Conservation (phyloP, 2,113 vertebrate genomes). For the Arvicanthis niloticus region DNA sequence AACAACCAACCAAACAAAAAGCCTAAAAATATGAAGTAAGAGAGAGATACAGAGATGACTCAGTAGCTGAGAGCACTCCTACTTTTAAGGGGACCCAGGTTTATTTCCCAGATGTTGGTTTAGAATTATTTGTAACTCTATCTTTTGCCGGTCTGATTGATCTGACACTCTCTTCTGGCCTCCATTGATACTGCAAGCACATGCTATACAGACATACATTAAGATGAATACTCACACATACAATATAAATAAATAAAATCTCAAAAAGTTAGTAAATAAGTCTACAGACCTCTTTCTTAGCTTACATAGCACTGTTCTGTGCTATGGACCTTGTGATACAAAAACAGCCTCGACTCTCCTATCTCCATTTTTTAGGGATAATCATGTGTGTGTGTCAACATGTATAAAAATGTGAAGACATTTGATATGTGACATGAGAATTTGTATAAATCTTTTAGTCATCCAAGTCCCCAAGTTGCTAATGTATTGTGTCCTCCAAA, state of each 20-base stretch:
- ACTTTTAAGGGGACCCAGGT: not conserved
- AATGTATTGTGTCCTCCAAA: not conserved
- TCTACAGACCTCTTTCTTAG: not conserved
- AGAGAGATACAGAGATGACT: not conserved
- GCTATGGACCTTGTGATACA: not conserved
- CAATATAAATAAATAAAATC: not conserved
- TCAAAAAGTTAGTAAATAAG: conserved; percentile 2
- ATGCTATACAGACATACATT: not conserved
- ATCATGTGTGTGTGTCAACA: not conserved
- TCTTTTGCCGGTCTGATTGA: not conserved
- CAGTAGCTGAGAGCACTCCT: not conserved
- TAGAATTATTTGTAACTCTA: not conserved
- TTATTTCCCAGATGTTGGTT: not conserved
- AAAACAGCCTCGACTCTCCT: not conserved
- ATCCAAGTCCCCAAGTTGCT: not conserved
- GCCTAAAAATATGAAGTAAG: not conserved
- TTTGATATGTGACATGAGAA: not conserved
- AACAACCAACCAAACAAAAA: not conserved
- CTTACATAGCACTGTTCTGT: not conserved
- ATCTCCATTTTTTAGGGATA: not conserved
- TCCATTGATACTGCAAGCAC: not conserved
- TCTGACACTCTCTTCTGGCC: not conserved
- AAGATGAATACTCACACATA: not conserved
- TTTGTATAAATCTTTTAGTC: conserved; percentile 23
- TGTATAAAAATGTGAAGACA: not conserved